Percentiles rank a stretch among this genome's conserved stretches.
phyloP scores from a whole-genome alignment of 2,113 vertebrate genomes.

The Cyanoramphus novaezelandiae region DNA sequence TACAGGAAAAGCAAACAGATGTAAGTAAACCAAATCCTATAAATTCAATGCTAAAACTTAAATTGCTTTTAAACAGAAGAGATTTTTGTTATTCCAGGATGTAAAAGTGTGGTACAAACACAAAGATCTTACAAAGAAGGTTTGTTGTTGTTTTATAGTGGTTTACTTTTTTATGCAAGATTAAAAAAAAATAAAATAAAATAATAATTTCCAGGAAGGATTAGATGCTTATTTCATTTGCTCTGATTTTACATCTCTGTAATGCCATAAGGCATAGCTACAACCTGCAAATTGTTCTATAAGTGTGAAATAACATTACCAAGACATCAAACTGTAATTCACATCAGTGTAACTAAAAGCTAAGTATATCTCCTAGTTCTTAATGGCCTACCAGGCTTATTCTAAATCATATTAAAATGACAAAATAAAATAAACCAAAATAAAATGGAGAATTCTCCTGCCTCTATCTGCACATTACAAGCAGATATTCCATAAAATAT shows the following conservation, averaged over 20 bases:
- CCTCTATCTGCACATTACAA: not conserved
- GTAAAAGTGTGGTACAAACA: not conserved
- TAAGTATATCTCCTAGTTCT: not conserved
- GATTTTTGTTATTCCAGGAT: not conserved
- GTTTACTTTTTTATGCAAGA: not conserved
- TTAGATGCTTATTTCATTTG: not conserved
- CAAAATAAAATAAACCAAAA: constrained; percentile 43
- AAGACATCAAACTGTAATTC: constrained; percentile 1
- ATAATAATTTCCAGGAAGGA: not conserved
- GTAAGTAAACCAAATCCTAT: not conserved
- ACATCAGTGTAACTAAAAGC: not conserved
- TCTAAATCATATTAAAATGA: constrained; percentile 21
- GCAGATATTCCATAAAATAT: not conserved
- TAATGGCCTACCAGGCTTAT: constrained; percentile 2
- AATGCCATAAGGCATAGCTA: not conserved
- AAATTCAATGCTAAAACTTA: not conserved
- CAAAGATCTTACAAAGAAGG: not conserved
- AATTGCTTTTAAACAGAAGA: not conserved
- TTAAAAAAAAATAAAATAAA: not conserved
- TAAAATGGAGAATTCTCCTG: not conserved
- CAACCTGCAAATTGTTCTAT: not conserved
- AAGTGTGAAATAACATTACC: not conserved
- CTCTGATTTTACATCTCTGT: not conserved
- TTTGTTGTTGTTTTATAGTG: not conserved
- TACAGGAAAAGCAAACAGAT: not conserved